Evolutionary conservation across 1,140 invertebrate species (phyloP).

Genomic region (Theocolax elegans): DNA sequence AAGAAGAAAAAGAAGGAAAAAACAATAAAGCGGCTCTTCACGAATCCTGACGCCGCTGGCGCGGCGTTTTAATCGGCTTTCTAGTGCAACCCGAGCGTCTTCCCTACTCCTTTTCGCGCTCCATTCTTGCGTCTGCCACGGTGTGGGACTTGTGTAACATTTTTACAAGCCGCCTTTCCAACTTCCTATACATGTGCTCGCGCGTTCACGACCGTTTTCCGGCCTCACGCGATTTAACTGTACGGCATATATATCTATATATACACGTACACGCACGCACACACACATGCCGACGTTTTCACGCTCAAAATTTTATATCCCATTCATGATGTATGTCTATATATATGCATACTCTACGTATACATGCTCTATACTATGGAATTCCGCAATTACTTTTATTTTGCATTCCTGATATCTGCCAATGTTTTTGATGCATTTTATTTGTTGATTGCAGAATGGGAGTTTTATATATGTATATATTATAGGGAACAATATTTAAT

Average conservation of each 20-base stretch:
- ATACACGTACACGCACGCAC: neutral
- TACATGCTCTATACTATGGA: no score
- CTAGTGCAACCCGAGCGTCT: constrained; percentile 18
- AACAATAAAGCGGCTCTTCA: neutral
- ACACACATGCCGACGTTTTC: neutral
- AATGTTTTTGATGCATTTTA: no score
- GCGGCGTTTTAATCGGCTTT: constrained; percentile 32
- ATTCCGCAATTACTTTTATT: no score
- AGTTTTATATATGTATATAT: no score
- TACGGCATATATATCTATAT: neutral
- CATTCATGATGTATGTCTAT: no score
- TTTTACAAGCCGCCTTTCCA: constrained; percentile 37
- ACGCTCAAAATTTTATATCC: neutral
- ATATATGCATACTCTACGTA: no score
- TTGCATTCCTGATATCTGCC: neutral
- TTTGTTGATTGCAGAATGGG: no score
- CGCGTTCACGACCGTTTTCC: neutral
- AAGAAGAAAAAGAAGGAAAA: neutral
- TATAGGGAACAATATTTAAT: no score
- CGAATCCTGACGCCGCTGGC: neutral
- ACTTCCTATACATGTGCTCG: constrained; percentile 31
- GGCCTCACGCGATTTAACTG: neutral
- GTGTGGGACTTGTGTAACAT: constrained; percentile 29
- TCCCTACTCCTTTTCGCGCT: no score
- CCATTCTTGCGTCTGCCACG: constrained; percentile 6